Evolutionary conservation across 2,888 invertebrate genomes (phyloP).

Genomic region (Augochlorella aurata): DNA sequence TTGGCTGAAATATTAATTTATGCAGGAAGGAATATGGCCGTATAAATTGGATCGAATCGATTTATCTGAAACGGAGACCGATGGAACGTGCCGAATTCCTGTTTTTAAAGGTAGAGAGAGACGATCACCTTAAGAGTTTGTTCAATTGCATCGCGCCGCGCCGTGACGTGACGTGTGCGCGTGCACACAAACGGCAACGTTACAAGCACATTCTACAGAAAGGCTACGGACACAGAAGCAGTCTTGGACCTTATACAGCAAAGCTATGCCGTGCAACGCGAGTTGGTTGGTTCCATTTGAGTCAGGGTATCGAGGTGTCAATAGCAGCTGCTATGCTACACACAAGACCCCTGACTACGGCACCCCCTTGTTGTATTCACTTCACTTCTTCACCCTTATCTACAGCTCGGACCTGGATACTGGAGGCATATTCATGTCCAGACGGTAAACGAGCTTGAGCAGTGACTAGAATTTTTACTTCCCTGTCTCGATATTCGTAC

Average conservation of each 20-base stretch:
- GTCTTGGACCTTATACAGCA: constrained; percentile 67
- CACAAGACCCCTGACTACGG: constrained; percentile 77
- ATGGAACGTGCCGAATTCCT: background rate
- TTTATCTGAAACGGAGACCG: background rate
- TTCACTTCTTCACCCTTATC: constrained; percentile 79
- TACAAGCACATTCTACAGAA: constrained; percentile 31
- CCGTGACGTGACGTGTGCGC: constrained; percentile 3
- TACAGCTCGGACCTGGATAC: constrained; percentile 73
- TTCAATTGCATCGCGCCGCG: constrained; percentile 49
- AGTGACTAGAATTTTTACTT: constrained; percentile 38
- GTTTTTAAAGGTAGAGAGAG: constrained; percentile 3
- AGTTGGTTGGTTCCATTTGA: constrained; percentile 79
- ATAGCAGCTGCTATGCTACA: constrained; percentile 81
- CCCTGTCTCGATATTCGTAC: background rate
- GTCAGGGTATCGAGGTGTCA: constrained; percentile 81
- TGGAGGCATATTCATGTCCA: constrained; percentile 73
- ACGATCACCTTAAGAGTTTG: constrained; percentile 56
- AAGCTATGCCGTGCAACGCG: constrained; percentile 70
- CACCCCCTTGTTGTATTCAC: constrained; percentile 77
- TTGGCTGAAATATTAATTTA: too few species aligned
- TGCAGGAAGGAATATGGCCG: background rate
- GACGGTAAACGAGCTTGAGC: constrained; percentile 62
- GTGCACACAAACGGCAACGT: constrained; percentile 37
- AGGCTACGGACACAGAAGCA: constrained; percentile 55
- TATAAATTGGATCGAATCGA: background rate